These are phyloP conservation scores for Anneissia japonica DNA, from an alignment of 35 echinoderm and acorn worm species.

Conservation along the genomic window DNA sequence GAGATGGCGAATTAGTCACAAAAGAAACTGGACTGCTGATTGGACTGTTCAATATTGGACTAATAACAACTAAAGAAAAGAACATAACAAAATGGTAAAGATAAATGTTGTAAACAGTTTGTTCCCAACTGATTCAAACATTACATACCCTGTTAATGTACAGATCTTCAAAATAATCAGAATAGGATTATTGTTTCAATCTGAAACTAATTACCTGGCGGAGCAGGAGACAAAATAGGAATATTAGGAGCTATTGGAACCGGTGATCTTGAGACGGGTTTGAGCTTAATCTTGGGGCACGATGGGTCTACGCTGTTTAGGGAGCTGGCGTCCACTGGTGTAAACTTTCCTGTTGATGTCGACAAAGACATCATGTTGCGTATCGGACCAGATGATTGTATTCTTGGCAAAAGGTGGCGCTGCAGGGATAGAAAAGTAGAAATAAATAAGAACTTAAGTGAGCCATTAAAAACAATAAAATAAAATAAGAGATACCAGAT, in stretches of 20 bases:
- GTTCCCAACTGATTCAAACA: too few relatives aligned
- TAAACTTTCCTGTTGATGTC: not conserved
- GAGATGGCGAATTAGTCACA: not conserved
- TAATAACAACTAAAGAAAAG: not conserved
- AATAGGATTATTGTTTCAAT: too few relatives aligned
- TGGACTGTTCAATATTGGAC: too few relatives aligned
- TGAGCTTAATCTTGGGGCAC: not conserved
- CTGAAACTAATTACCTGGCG: not conserved
- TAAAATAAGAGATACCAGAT: too few relatives aligned
- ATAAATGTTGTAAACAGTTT: too few relatives aligned
- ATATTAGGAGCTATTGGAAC: not conserved
- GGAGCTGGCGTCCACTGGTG: not conserved
- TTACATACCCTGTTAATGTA: too few relatives aligned
- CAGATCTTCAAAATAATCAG: too few relatives aligned
- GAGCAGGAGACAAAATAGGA: not conserved
- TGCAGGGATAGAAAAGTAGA: not conserved
- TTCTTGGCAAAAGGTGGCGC: not conserved
- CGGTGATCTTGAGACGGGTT: not conserved
- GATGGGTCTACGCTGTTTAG: not conserved
- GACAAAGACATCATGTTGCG: not conserved
- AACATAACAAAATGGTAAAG: too few relatives aligned
- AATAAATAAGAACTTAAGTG: not conserved
- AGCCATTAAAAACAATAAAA: too few relatives aligned
- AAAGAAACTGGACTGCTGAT: not conserved
- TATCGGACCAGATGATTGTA: not conserved